A percentile compares a stretch with the other conserved stretches of the same genome.
Conservation (phyloP, 2,113 vertebrate species). For the Callospermophilus lateralis region DNA sequence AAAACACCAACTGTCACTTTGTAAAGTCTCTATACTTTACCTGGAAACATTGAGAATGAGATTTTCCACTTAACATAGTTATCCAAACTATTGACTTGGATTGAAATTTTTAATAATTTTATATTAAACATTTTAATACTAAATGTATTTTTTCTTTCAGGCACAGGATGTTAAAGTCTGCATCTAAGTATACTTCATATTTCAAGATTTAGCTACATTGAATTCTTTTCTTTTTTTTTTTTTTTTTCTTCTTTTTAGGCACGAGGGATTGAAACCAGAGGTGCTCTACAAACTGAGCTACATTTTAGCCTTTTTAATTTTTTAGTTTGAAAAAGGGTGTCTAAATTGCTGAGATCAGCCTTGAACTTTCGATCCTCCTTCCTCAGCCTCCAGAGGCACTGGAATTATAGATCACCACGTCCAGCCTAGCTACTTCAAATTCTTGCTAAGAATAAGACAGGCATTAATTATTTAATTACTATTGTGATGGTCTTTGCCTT, state of each 20-base stretch:
- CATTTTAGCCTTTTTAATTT: no score
- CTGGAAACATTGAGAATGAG: neutral
- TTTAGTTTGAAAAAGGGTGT: no score
- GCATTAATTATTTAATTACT: neutral
- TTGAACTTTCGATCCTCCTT: no score
- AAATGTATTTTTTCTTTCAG: neutral
- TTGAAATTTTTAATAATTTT: constrained; percentile 40
- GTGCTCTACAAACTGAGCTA: no score
- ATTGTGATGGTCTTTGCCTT: constrained; percentile 13
- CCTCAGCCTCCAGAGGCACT: no score
- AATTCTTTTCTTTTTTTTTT: no score
- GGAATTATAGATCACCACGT: no score
- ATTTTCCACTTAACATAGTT: constrained; percentile 41
- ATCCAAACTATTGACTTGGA: neutral
- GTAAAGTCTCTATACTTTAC: neutral
- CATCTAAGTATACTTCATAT: neutral
- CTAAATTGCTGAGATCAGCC: no score
- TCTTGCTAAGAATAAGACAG: neutral
- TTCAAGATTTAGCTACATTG: neutral
- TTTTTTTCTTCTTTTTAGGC: no score
- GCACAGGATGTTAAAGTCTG: constrained; percentile 18
- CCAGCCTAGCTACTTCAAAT: neutral
- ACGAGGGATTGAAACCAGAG: no score
- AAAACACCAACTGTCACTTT: constrained; percentile 16
- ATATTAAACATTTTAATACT: constrained; percentile 38